phyloP scores from a whole-genome alignment of 2,797 vertebrate genomes.

The Botia kubotai region DNA sequence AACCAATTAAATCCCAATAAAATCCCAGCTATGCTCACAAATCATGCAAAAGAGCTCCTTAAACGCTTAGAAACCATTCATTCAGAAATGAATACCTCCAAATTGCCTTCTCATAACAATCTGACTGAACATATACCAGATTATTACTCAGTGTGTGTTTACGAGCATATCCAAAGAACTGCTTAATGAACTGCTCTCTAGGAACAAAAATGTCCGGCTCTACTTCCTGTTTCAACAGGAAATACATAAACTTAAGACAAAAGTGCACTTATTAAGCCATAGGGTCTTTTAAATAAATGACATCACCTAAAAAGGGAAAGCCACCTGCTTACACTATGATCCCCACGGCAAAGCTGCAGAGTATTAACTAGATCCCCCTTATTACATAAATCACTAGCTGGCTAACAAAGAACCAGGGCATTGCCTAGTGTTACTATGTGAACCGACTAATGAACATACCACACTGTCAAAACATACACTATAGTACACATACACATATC shows the following conservation, averaged over 20 bases:
- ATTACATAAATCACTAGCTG: neutral
- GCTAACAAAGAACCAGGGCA: neutral
- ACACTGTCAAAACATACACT: neutral
- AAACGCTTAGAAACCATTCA: constrained; percentile 18
- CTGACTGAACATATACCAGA: neutral
- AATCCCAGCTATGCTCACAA: constrained; percentile 15
- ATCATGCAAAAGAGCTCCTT: neutral
- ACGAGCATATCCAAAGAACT: neutral
- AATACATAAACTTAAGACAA: neutral
- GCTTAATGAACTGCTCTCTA: too few species aligned
- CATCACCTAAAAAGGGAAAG: neutral
- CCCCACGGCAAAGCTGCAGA: neutral
- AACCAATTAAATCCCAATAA: constrained; percentile 32
- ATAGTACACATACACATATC: too few species aligned
- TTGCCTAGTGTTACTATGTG: neutral
- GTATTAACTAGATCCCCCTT: neutral
- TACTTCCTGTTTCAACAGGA: neutral
- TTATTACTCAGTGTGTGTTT: neutral
- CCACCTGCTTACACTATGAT: neutral
- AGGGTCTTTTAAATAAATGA: neutral
- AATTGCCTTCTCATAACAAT: constrained; percentile 8
- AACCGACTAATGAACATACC: neutral
- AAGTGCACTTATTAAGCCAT: neutral
- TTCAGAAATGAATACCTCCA: neutral
- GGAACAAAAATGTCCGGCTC: neutral